phyloP scores from a whole-genome alignment of 2,113 vertebrate species.

The Reinhardtius hippoglossoides region DNA sequence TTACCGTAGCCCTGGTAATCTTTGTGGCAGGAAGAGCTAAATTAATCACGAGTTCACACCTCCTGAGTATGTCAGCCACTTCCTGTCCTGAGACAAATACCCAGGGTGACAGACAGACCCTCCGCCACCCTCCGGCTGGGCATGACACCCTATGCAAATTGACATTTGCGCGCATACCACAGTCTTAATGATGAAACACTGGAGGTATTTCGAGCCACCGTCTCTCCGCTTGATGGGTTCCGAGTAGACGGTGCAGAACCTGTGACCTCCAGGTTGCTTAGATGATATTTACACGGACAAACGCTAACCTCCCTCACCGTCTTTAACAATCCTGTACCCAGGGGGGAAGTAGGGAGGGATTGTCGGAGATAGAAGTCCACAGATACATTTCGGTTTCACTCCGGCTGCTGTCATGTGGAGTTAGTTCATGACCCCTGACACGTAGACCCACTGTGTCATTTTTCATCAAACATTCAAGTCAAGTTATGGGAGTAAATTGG shows the following conservation, averaged over 20 bases:
- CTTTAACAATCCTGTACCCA: not conserved
- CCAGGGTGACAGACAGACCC: slow-evolving; percentile 57
- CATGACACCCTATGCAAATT: slow-evolving; percentile 68
- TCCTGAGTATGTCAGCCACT: slow-evolving; percentile 65
- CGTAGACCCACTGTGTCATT: slow-evolving; percentile 1
- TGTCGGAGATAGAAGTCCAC: not conserved
- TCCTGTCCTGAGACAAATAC: slow-evolving; percentile 68
- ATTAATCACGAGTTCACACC: slow-evolving; percentile 75
- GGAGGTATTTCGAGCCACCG: slow-evolving; percentile 56
- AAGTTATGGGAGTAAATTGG: slow-evolving; percentile 1
- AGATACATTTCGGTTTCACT: slow-evolving; percentile 1
- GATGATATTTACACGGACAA: slow-evolving; percentile 46
- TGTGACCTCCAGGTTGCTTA: slow-evolving; percentile 59
- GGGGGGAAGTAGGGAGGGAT: not conserved
- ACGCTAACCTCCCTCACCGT: slow-evolving; percentile 7
- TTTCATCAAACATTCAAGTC: slow-evolving; percentile 22
- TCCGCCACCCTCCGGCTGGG: slow-evolving; percentile 46
- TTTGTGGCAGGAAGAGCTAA: slow-evolving; percentile 49
- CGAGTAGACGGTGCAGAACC: slow-evolving; percentile 47
- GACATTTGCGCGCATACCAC: slow-evolving; percentile 64
- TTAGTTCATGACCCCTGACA: slow-evolving; percentile 27
- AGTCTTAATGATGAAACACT: slow-evolving; percentile 64
- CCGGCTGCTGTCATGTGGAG: not conserved
- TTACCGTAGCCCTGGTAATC: slow-evolving; percentile 49
- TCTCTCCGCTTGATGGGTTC: slow-evolving; percentile 45